Evolutionary conservation across 2,888 invertebrate species (phyloP).

Genomic region (Ctena decussata): DNA sequence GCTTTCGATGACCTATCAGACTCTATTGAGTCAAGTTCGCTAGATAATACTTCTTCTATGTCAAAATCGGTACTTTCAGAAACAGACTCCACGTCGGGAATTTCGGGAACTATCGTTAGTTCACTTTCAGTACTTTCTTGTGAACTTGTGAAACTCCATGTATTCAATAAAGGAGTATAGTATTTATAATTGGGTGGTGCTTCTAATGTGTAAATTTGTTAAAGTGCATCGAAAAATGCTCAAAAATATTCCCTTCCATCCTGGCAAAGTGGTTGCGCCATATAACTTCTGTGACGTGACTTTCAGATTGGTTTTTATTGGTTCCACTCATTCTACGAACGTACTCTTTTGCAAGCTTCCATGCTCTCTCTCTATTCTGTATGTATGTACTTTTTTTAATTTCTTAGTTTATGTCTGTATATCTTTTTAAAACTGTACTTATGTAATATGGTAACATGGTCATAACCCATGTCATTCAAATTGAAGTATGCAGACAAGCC

Average conservation of each 20-base stretch:
- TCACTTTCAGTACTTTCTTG: neutral
- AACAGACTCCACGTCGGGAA: neutral
- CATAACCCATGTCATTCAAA: slow-evolving; percentile 10
- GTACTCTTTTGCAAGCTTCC: neutral
- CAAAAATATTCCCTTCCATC: neutral
- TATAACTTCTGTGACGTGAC: neutral
- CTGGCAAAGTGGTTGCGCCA: neutral
- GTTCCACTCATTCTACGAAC: neutral
- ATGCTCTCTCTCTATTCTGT: neutral
- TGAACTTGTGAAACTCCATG: neutral
- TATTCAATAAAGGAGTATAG: neutral
- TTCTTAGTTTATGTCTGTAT: slow-evolving; percentile 18
- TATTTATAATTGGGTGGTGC: neutral
- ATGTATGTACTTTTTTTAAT: slow-evolving; percentile 18
- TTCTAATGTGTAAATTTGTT: neutral
- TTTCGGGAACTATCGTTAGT: neutral
- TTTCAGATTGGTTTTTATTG: neutral
- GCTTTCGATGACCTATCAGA: neutral
- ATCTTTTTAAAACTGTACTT: slow-evolving; percentile 21
- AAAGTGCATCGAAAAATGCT: neutral
- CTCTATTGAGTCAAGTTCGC: neutral
- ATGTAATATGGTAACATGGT: slow-evolving; percentile 32
- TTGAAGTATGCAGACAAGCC: slow-evolving; percentile 23
- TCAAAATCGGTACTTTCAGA: neutral
- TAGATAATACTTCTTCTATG: neutral